Conservation (phyloP, 2,113 vertebrate species). For the Ariopsis seemanni region DNA sequence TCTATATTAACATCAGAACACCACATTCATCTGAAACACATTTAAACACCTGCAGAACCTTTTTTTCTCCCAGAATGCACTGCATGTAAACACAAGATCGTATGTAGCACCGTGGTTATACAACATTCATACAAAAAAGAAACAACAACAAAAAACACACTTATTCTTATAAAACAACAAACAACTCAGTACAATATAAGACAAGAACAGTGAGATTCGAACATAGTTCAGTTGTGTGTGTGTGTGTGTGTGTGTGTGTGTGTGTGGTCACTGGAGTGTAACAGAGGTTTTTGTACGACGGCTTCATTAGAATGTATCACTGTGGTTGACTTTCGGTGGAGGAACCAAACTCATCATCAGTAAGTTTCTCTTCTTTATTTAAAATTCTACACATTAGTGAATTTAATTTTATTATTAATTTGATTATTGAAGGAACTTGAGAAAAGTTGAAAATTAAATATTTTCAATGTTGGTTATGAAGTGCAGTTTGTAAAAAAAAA, state of each 20-base stretch:
- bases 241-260: neutral
- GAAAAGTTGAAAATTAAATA: neutral
- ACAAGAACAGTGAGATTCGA: slow-evolving; percentile 63
- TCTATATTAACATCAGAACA: neutral
- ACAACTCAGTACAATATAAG: slow-evolving; percentile 53
- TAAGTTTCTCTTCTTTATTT: neutral
- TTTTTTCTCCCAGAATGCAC: slow-evolving; percentile 26
- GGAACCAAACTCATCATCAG: neutral
- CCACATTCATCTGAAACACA: neutral
- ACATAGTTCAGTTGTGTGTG: slow-evolving; percentile 10
- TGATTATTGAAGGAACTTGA: neutral
- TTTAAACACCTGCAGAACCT: neutral
- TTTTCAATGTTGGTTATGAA: neutral
- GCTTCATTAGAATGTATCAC: too few species aligned
- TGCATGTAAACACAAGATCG: slow-evolving; percentile 39
- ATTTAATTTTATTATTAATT: neutral
- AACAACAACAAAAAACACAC: slow-evolving; percentile 47
- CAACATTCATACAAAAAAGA: slow-evolving; percentile 62
- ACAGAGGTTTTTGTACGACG: too few species aligned
- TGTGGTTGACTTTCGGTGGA: neutral
- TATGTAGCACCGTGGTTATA: slow-evolving; percentile 68
- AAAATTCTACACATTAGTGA: neutral
- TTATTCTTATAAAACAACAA: slow-evolving; percentile 24
- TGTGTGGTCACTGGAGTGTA: slow-evolving; percentile 2
- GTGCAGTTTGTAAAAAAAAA: neutral